These are phyloP conservation scores for Palythoa grandiflora DNA, from an alignment of 92 coral and sea anemone genomes.

Conservation along the genomic window DNA sequence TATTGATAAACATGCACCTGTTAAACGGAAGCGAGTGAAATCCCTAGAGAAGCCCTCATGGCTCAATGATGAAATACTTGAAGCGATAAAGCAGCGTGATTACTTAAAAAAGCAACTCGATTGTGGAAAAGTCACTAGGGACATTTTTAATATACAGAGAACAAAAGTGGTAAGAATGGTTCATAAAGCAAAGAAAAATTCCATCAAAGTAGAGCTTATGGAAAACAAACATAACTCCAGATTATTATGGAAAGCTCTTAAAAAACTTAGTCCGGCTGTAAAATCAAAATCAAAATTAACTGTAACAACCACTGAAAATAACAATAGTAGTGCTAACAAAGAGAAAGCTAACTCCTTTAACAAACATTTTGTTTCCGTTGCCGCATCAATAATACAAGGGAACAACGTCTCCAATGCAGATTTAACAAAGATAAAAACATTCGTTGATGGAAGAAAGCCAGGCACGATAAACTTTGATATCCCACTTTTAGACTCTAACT, in stretches of 20 bases:
- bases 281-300: neutral
- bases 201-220: neutral
- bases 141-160: conserved; percentile 3
- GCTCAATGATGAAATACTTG: conserved; percentile 42
- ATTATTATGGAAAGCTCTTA: conserved; percentile 32
- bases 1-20: conserved; percentile 60
- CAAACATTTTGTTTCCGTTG: neutral
- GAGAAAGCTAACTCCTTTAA: neutral
- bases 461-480: too few species aligned
- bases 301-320: neutral
- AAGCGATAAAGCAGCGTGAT: conserved; percentile 44
- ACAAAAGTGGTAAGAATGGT: conserved; percentile 5
- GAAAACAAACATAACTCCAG: conserved; percentile 20
- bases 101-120: conserved; percentile 28
- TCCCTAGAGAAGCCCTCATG: conserved; percentile 39
- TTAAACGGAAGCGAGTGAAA: conserved; percentile 39
- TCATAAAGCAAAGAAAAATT: conserved; percentile 17
- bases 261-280: neutral
- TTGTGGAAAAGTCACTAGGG: conserved; percentile 32
- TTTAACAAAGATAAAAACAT: conserved; percentile 1
- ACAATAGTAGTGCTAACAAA: neutral
- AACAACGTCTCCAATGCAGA: neutral
- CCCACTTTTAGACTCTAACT: neutral
- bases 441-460: neutral
- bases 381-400: neutral